Evolutionary conservation across 1,140 invertebrate species (phyloP).

Genomic region (Drosophila hydei): DNA sequence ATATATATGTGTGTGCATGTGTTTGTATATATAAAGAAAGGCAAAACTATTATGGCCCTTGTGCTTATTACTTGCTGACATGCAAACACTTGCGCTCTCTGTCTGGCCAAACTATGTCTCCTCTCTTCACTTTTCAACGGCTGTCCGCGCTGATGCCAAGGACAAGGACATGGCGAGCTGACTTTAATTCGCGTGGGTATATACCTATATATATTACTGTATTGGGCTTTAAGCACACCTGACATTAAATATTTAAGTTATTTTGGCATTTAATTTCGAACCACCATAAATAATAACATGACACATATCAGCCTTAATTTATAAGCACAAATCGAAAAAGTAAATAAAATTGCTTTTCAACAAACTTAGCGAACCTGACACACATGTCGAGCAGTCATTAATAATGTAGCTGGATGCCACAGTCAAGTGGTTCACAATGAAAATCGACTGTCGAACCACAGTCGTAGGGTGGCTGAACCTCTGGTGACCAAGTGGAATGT

Average conservation of each 20-base stretch:
- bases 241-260: constrained; percentile 76
- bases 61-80: constrained; percentile 82
- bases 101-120: constrained; percentile 2
- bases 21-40: constrained; percentile 56
- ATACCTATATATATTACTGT: not conserved
- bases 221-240: constrained; percentile 48
- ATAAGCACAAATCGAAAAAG: constrained; percentile 73
- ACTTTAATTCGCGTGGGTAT: constrained; percentile 32
- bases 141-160: constrained; percentile 50
- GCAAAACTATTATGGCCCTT: constrained; percentile 81
- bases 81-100: constrained; percentile 73
- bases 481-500: constrained; percentile 47
- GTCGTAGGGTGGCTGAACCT: constrained; percentile 1
- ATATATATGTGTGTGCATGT: constrained; percentile 24
- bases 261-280: constrained; percentile 80
- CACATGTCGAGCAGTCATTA: constrained; percentile 80
- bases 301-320: constrained; percentile 63
- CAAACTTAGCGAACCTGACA: constrained; percentile 77
- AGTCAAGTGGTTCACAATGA: constrained; percentile 53
- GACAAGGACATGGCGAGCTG: constrained; percentile 64
- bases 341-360: constrained; percentile 83
- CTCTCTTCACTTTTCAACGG: constrained; percentile 3
- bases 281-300: constrained; percentile 81
- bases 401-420: constrained; percentile 71
- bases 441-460: constrained; percentile 50